Base-by-base conservation (phyloP, 1,140 invertebrate species). In the Heliconius hermathena region DNA sequence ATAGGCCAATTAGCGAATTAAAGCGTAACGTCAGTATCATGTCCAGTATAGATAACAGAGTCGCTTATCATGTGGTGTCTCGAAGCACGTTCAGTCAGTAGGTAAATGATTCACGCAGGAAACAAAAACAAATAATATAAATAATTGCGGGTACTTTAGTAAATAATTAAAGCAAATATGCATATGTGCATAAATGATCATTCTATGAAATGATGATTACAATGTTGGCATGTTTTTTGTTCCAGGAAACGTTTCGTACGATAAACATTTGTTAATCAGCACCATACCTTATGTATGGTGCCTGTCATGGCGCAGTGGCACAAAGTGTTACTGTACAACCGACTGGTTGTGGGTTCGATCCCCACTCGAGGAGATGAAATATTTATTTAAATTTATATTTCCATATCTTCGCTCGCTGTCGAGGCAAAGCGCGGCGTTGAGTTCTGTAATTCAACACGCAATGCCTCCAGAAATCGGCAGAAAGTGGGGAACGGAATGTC, bases 101-200 rank as follows among this genome's bases (percentile, higher is more conserved):
- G 57, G 11, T 71, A 41, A 76, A 72, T 77, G 66, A 77, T 77
- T 77, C 70, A 77, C 70, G 46, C 76, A 71, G 76, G 66, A 77
- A 71, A 70, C 46, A 13, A 66, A 66, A 29, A 66, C 26, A 29
- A 16, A 26, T 66, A 66, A 29, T 66, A 16, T 66, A 66, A 16
- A 16, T 66, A 66, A 11, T 26, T 66, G 49, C 18, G 6, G 49
- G 49, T 20, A 66, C 13, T 66, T 29, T 66, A 16, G 13, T 26
- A 60, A 29, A 0, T 66, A 66, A 29, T 66, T 66, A 66, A 29
- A 11, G 26, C 60, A 26, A 66, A 29, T 66, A 66, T 57, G n/a
- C 54, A 57, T 57, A 9, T 57, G 2, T 22, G n/a, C 54, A 57
- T 57, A 57, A 22, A 57, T 66, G 11, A n/a, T 66, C 0, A 26